phyloP scores from a whole-genome alignment of 2,797 vertebrate genomes.

The Sebastes elongatus region DNA sequence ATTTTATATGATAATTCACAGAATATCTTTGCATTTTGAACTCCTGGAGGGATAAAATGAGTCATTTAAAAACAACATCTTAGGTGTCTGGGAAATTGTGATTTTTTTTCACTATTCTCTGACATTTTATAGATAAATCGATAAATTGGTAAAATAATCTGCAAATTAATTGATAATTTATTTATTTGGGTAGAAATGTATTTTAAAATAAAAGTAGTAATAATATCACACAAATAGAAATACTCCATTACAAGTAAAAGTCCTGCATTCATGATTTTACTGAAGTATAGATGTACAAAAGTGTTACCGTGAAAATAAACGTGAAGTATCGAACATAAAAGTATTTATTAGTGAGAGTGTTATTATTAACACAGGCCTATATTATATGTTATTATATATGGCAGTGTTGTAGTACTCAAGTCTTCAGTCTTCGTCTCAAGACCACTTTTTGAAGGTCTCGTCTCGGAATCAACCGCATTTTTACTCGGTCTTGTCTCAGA shows the following conservation, averaged over 20 bases:
- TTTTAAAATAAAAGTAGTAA: background rate
- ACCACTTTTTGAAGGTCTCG: no score
- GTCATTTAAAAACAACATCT: background rate
- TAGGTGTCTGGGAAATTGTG: background rate
- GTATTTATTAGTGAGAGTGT: background rate
- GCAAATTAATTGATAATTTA: background rate
- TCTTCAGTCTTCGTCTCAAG: no score
- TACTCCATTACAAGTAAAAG: background rate
- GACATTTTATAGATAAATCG: no score
- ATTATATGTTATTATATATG: background rate
- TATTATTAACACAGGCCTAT: background rate
- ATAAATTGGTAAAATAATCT: no score
- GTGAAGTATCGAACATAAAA: background rate
- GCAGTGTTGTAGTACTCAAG: no score
- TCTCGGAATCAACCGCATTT: no score
- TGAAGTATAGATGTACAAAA: background rate
- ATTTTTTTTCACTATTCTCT: background rate
- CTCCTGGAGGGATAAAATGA: background rate
- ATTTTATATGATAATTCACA: background rate
- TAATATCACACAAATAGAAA: background rate
- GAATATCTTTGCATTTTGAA: background rate
- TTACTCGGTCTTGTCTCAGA: no score
- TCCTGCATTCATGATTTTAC: background rate
- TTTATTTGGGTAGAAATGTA: background rate
- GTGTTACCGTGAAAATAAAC: background rate